phyloP scores from a whole-genome alignment of 1,140 invertebrate genomes.

The Paracyclopina nana region DNA sequence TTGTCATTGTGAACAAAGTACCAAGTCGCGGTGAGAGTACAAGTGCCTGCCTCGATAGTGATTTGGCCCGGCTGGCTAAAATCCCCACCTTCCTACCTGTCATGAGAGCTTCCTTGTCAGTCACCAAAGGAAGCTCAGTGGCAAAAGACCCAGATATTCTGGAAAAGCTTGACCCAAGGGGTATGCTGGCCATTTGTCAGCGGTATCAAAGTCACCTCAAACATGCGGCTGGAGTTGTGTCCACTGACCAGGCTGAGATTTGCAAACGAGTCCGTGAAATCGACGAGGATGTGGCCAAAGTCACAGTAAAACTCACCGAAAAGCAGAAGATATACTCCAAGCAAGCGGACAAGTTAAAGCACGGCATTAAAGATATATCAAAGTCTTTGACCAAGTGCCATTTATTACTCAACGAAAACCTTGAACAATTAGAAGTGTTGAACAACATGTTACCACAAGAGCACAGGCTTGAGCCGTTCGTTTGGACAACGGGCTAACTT shows the following conservation, averaged over 20 bases:
- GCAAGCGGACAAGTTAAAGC: conserved; percentile 60
- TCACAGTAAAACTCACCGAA: conserved; percentile 48
- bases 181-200: conserved; percentile 38
- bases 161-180: conserved; percentile 48
- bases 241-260: conserved; percentile 47
- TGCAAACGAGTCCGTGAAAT: conserved; percentile 51
- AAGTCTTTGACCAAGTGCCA: conserved; percentile 60
- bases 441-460: conserved; percentile 62
- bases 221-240: conserved; percentile 44
- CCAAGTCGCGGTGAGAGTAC: neutral
- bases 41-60: neutral
- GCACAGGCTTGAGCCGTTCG: conserved; percentile 67
- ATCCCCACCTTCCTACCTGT: conserved; percentile 84
- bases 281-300: conserved; percentile 45
- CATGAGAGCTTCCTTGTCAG: conserved; percentile 63
- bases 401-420: conserved; percentile 54
- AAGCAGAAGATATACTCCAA: conserved; percentile 59
- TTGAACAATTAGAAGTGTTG: conserved; percentile 59
- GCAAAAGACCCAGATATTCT: conserved; percentile 65
- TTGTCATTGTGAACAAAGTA: neutral
- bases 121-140: conserved; percentile 40
- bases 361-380: conserved; percentile 51
- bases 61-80: neutral
- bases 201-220: conserved; percentile 53
- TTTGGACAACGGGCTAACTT: conserved; percentile 55